Evolutionary conservation across 1,140 invertebrate species (phyloP).

Genomic region (Sitodiplosis mosellana): DNA sequence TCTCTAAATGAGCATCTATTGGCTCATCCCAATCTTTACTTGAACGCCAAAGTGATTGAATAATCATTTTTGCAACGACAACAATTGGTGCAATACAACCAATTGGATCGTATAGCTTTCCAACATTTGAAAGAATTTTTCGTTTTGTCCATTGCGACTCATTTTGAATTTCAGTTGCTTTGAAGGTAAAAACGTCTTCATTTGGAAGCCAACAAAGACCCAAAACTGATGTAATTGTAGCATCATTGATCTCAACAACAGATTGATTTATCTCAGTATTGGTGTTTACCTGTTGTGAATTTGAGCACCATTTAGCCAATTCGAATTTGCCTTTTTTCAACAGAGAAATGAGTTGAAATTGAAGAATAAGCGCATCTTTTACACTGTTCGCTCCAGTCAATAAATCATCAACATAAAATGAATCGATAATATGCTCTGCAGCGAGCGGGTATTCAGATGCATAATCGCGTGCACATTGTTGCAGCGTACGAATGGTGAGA

Average conservation of each 20-base stretch:
- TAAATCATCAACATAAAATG: conserved; percentile 6
- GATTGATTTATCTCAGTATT: background rate
- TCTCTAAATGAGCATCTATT: conserved; percentile 11
- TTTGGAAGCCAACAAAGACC: conserved; percentile 12
- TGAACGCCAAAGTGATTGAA: conserved; percentile 24
- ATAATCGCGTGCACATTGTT: conserved; percentile 13
- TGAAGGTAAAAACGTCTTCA: conserved; percentile 10
- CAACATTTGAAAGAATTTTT: conserved; percentile 10
- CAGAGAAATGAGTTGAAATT: background rate
- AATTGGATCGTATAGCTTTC: conserved; percentile 26
- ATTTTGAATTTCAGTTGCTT: background rate
- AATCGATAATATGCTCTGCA: conserved; percentile 6
- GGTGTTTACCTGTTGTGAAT: conserved; percentile 8
- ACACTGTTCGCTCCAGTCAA: conserved; percentile 2
- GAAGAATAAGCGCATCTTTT: conserved; percentile 2
- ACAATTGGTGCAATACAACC: conserved; percentile 23
- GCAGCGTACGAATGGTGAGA: conserved; percentile 11
- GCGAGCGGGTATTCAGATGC: conserved; percentile 4
- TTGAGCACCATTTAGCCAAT: conserved; percentile 10
- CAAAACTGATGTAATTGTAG: conserved; percentile 9
- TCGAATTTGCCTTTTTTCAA: conserved; percentile 2
- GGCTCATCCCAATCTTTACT: conserved; percentile 25
- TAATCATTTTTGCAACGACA: conserved; percentile 21
- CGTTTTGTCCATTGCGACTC: conserved; percentile 8
- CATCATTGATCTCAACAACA: background rate